phyloP scores from a whole-genome alignment of 1,140 invertebrate species.

The Hycleus cichorii region DNA sequence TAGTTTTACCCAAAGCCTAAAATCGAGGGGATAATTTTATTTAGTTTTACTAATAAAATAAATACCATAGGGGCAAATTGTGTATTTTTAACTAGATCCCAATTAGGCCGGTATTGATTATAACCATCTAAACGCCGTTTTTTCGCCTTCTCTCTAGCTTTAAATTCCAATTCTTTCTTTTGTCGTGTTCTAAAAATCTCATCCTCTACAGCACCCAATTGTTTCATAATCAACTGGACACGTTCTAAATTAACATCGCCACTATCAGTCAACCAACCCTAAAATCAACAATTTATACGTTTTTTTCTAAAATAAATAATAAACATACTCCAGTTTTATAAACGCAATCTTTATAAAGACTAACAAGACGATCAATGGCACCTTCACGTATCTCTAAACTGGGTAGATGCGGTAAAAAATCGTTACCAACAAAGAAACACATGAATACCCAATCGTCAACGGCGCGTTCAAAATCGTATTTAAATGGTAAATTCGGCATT shows the following conservation, averaged over 20 bases:
- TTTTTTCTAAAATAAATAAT: too few species aligned
- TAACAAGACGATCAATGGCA: conserved; percentile 92
- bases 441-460: conserved; percentile 99
- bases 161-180: conserved; percentile 75
- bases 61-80: conserved; percentile 65
- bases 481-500: conserved; percentile 92
- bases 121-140: conserved; percentile 46
- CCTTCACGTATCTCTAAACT: conserved; percentile 97
- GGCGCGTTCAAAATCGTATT: conserved; percentile 81
- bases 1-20: conserved; percentile 45
- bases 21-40: conserved; percentile 3
- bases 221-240: conserved; percentile 90
- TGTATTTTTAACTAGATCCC: conserved; percentile 56
- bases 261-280: conserved; percentile 88
- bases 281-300: too few species aligned
- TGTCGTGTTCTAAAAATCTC: conserved; percentile 94
- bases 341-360: conserved; percentile 91
- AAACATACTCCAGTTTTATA: conserved; percentile 66
- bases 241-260: conserved; percentile 88
- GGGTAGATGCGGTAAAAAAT: conserved; percentile 97
- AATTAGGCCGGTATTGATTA: conserved; percentile 57
- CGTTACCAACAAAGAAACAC: conserved; percentile 99
- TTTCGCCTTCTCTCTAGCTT: conserved; percentile 67
- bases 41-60: background rate
- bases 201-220: conserved; percentile 91